Evolutionary conservation across 2,113 vertebrate genomes (phyloP), one percentile per base, ranked within the genome.

Genomic region (Balaeniceps rex): DNA sequence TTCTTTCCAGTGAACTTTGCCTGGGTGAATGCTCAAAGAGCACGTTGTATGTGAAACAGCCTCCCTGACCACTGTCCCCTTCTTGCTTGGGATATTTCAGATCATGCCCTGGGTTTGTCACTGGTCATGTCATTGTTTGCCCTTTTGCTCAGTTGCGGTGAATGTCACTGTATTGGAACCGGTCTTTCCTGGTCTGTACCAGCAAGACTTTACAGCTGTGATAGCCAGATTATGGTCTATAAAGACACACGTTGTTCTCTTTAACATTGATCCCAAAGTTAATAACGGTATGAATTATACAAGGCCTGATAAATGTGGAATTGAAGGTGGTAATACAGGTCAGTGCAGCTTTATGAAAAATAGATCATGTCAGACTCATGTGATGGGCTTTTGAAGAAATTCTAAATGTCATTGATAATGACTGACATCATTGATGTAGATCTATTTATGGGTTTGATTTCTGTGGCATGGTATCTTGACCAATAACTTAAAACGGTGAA

Each of bases 11-110:
- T 38, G 42, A 51, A 3, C 47, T 75, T 83, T 25, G 22, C 36
- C 33, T 51, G 47, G 14, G 13, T 61, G 40, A 42, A 18, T 11
- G 36, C 63, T 54, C 44, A 5, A 10, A 34, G 75, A 65, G 9
- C 19, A 10, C 0, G 0, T 14, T 19, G 8, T 1, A 0, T 25
- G 60, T 42, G 55, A 19, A 36, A 16, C 9, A 29, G 17, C 5
- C 5, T 26, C 17, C 28, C 31, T 52, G 49, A 1, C 22, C 33
- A 10, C 33, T 64, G 51, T 24, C 7, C 10, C 28, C 19, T 65
- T 24, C 46, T 63, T 51, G 11, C 76, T 58, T 0, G 0, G 68
- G 72, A 2, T 14, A 4, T 42, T 63, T 74, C 36, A 21, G 26
- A 6, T n/a, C 9, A 0, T 47, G 55, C 26, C 51, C 47, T 5